Base-by-base conservation (phyloP, 2,888 invertebrate genomes). In the Resseliella maxima region DNA sequence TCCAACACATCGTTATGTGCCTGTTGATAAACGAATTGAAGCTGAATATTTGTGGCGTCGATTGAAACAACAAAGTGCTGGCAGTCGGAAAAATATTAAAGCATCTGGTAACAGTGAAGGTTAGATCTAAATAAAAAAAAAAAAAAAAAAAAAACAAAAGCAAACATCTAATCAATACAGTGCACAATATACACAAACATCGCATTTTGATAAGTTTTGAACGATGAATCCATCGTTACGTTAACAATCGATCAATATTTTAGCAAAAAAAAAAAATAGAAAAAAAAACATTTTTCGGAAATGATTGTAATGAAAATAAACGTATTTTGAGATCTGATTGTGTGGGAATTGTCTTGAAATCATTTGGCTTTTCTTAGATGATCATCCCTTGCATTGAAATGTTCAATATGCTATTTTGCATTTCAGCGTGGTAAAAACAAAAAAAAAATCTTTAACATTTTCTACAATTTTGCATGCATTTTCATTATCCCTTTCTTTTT, bases 1-100 rank as follows among this genome's bases (percentile, higher is more conserved):
- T 86, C 96, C 96, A 41, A 93, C 94, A 88, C 94, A 94, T 89
- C 94, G 96, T 87, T 96, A 96, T 90, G 95, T 95, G 89, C 96
- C 95, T 21, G 83, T 83, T 38, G 88, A 87, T 27, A 89, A 90
- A 10, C 86, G 87, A 12, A 83, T 86, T 5, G 89, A 89, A 0
- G 89, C 89, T 2, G 90, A 89, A 46, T 86, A 41, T 85, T 54
- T 88, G 12, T 88, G 87, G 88, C 87, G 91, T 88, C 91, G 90
- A 89, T 41, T 88, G 15, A 85, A 85, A 85, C 86, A 87, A 85
- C 86, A 87, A 54, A 89, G 88, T 86, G 89, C 88, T 15, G 86
- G 88, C 2, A 81, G 21, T 38, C 10, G 15, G 15, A 85, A 85
- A 81, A 81, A 35, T 1, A 89, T 89, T 87, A 88, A 88, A 86